Evolutionary conservation across 2,888 invertebrate species (phyloP).

Genomic region (Xestoiulus laeticollis): DNA sequence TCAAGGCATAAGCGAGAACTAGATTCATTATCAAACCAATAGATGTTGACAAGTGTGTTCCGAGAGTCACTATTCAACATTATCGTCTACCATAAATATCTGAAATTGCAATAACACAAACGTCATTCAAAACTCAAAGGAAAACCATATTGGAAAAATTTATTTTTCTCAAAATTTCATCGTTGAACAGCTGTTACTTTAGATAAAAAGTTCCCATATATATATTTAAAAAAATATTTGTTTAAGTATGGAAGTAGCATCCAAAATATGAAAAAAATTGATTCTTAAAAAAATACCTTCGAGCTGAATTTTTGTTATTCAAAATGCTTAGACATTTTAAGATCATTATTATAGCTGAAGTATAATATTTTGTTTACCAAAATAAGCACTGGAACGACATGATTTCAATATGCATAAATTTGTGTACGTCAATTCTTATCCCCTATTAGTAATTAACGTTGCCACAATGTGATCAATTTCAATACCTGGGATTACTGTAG

Average conservation of each 20-base stretch:
- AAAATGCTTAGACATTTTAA: neutral
- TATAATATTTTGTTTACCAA: neutral
- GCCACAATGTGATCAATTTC: neutral
- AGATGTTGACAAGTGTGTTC: neutral
- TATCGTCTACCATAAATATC: neutral
- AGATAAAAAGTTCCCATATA: no score
- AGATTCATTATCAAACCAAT: neutral
- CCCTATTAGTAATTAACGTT: no score
- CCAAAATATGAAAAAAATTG: no score
- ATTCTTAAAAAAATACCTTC: no score
- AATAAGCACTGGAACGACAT: no score
- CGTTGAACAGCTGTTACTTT: no score
- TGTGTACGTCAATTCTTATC: neutral
- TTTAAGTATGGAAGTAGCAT: neutral
- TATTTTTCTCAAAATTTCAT: neutral
- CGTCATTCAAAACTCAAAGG: neutral
- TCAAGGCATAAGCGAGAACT: conserved; percentile 4
- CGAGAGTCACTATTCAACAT: neutral
- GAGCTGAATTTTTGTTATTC: neutral
- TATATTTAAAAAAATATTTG: neutral
- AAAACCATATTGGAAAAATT: neutral
- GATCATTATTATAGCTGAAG: neutral
- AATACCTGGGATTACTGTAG: neutral
- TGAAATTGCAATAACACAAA: neutral
- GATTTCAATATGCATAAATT: neutral